Evolutionary conservation across 2,113 vertebrate genomes (phyloP), one percentile per base, ranked within the genome.

Genomic region (Gambusia affinis): DNA sequence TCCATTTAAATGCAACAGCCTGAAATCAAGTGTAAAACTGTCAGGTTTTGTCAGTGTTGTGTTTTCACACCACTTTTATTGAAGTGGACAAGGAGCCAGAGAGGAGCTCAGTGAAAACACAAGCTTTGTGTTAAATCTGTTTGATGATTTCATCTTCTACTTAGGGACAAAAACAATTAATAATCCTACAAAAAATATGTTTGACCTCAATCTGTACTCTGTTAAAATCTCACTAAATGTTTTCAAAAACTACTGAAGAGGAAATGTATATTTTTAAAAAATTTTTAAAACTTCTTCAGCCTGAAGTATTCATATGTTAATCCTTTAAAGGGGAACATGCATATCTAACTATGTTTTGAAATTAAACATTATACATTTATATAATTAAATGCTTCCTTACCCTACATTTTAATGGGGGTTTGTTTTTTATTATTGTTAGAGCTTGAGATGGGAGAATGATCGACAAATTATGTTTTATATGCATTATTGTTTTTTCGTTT

Each of bases 11-110:
- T 85, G 83, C 90, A 75, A 89, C 79, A 67, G 80, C 68, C 85
- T 85, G 87, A 91, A 88, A 83, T 92, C 74, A 86, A 90, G 90
- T 90, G 89, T 87, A 92, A 88, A 83, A 82, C 87, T 92, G 89
- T 91, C 91, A 92, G 75, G 67, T 60, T 82, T 73, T 73, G 85
- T 92, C 89, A 90, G 89, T 37, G 82, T 89, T 78, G 72, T 80
- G 69, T 75, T 82, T 80, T 75, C 62, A 73, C 64, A 64, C 30
- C 63, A n/a, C 71, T 17, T 70, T 85, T 79, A 92, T 90, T 90
- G 73, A 70, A 88, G 73, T 82, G 71, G 87, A 93, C 89, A 90
- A 83, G 83, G 70, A 91, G 82, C 64, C 86, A 85, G 83, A 79
- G 78, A 79, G 80, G 81, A 75, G 64, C 82, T 79, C 70, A 73